Conservation (phyloP, 2,888 invertebrate genomes). For the Drosophila longiperda region DNA sequence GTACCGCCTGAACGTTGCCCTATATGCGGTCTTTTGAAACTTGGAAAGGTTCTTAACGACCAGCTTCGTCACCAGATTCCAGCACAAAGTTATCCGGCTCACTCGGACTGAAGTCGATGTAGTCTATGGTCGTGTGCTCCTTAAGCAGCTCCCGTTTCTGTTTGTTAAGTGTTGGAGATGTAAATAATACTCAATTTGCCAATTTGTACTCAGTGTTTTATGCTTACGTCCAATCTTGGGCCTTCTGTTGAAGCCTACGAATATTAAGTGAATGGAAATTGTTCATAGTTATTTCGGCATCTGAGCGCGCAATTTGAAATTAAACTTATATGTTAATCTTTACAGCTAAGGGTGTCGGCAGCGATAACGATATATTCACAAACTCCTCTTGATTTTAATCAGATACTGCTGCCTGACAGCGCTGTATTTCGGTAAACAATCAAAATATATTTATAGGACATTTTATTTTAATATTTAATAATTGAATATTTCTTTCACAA, state of each 20-base stretch:
- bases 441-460: neutral
- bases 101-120: conserved; percentile 94
- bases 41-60: conserved; percentile 92
- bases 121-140: conserved; percentile 96
- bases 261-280: conserved; percentile 80
- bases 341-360: too few relatives aligned
- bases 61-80: conserved; percentile 92
- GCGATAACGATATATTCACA: neutral
- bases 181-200: neutral
- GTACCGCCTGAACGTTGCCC: conserved; percentile 93
- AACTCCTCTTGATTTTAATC: neutral
- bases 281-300: conserved; percentile 48
- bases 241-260: conserved; percentile 78
- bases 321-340: conserved; percentile 1
- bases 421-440: neutral
- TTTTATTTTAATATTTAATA: too few relatives aligned
- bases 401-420: neutral
- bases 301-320: conserved; percentile 38
- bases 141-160: conserved; percentile 95
- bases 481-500: neutral
- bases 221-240: conserved; percentile 89
- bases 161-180: conserved; percentile 13
- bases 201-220: neutral
- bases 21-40: conserved; percentile 93
- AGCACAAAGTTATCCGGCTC: conserved; percentile 96